Conservation (phyloP, 2,113 vertebrate genomes). For the Physeter macrocephalus region DNA sequence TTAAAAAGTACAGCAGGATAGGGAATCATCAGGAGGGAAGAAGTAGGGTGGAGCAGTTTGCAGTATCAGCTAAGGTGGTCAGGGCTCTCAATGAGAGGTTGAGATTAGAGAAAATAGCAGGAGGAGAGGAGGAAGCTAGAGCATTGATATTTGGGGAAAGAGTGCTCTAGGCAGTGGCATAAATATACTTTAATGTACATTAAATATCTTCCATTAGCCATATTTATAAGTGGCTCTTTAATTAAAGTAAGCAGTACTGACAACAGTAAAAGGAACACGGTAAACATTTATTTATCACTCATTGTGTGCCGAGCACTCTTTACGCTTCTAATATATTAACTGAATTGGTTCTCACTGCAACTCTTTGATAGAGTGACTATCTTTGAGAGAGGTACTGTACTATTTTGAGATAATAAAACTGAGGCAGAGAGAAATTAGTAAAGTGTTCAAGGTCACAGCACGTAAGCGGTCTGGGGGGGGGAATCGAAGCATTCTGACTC, state of each 20-base stretch:
- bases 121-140: not conserved
- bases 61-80: not conserved
- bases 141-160: not conserved
- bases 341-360: slow-evolving; percentile 14
- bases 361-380: not conserved
- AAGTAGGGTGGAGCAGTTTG: not conserved
- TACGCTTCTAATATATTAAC: not conserved
- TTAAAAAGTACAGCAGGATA: not conserved
- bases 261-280: not conserved
- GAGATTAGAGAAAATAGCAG: not conserved
- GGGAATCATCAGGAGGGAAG: not conserved
- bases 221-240: not conserved
- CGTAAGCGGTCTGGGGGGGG: not conserved
- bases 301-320: not conserved
- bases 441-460: not conserved
- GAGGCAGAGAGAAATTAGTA: not conserved
- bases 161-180: not conserved
- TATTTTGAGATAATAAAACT: not conserved
- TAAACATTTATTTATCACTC: not conserved
- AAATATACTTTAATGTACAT: not conserved
- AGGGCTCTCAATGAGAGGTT: not conserved
- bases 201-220: not conserved
- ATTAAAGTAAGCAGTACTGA: not conserved
- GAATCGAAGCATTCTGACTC: not conserved
- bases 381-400: not conserved